These are phyloP conservation scores for Pongo abelii DNA, from an alignment of 2,113 vertebrate species.

Conservation along the genomic window DNA sequence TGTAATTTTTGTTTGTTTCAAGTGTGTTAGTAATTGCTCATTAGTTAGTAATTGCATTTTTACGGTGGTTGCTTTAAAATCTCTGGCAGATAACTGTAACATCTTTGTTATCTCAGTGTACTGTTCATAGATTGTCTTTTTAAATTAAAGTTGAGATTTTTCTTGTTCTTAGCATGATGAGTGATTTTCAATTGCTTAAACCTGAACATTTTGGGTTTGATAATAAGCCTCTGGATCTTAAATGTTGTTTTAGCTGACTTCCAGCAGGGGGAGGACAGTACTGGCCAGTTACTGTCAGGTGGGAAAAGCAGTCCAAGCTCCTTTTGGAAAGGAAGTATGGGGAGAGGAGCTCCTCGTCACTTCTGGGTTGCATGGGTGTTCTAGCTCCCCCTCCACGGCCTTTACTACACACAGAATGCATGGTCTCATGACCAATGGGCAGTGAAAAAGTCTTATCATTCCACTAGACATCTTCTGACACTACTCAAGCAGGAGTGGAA, in stretches of 20 bases:
- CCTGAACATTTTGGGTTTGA: neutral
- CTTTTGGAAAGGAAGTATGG: neutral
- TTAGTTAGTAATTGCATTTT: neutral
- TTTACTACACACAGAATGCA: neutral
- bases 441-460: neutral
- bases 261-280: neutral
- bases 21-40: neutral
- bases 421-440: neutral
- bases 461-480: neutral
- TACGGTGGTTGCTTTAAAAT: neutral
- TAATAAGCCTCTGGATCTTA: neutral
- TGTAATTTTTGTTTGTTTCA: neutral
- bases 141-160: neutral
- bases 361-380: neutral
- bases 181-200: neutral
- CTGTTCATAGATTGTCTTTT: neutral
- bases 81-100: neutral
- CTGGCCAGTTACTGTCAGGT: neutral
- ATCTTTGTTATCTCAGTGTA: neutral
- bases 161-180: neutral
- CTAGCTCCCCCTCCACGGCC: neutral
- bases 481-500: neutral
- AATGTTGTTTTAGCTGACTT: neutral
- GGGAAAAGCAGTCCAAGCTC: neutral
- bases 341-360: neutral